Conservation (phyloP, 2,113 vertebrate genomes). For the Gambusia holbrooki region DNA sequence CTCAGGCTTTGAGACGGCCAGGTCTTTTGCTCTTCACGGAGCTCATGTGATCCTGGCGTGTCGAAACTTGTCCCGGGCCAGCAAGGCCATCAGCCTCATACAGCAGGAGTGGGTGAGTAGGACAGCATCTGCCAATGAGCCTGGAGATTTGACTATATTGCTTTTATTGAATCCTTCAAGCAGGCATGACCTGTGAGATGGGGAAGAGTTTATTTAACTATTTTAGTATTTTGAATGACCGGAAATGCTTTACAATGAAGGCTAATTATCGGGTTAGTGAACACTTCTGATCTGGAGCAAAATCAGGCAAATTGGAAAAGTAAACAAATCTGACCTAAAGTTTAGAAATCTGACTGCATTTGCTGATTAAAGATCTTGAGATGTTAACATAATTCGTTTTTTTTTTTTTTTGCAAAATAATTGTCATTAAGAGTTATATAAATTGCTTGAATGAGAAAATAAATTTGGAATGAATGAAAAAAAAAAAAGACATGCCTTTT, state of each 20-base stretch:
- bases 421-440: not conserved
- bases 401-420: not conserved
- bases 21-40: constrained; percentile 94
- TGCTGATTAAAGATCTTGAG: no score
- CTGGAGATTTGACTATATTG: not conserved
- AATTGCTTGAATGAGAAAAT: not conserved
- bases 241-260: no score
- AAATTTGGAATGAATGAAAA: not conserved
- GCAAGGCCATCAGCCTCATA: constrained; percentile 84
- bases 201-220: no score
- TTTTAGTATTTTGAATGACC: no score
- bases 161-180: not conserved
- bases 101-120: constrained; percentile 94
- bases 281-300: no score
- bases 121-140: not conserved
- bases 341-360: no score
- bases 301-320: no score
- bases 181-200: not conserved
- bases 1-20: constrained; percentile 93
- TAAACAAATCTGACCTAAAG: no score
- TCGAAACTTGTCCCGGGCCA: constrained; percentile 83
- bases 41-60: constrained; percentile 93
- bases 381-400: no score
- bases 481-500: not conserved
- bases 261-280: no score